A percentile compares a stretch with the other conserved stretches of the same genome.
Evolutionary conservation across 2,888 invertebrate genomes (phyloP).

Genomic region (Acheta domesticus): DNA sequence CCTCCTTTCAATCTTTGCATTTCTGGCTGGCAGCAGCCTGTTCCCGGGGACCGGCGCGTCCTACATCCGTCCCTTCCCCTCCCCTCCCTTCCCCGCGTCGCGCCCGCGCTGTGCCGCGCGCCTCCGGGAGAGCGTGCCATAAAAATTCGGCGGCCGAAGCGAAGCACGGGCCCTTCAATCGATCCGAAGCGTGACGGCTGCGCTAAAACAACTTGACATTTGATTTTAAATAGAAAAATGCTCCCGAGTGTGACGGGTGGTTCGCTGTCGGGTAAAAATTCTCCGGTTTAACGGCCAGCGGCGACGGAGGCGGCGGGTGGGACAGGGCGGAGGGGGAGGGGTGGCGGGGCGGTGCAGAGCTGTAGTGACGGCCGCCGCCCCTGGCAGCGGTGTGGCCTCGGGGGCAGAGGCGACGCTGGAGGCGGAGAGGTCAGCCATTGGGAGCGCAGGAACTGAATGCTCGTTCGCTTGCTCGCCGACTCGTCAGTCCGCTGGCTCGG

Average conservation of each 20-base stretch:
- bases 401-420: no score
- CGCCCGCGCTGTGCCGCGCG: not conserved
- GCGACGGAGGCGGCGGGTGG: not conserved
- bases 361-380: no score
- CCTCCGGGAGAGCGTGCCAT: not conserved
- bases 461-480: no score
- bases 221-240: conserved; percentile 18
- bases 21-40: no score
- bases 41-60: no score
- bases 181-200: conserved; percentile 9
- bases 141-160: not conserved
- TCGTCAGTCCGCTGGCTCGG: no score
- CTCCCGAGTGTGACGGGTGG: conserved; percentile 8
- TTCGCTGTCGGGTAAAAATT: conserved; percentile 4
- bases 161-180: not conserved
- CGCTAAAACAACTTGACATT: conserved; percentile 1
- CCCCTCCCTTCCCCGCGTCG: not conserved
- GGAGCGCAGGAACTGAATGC: no score
- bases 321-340: not conserved
- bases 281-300: not conserved
- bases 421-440: no score
- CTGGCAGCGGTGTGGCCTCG: no score
- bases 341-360: no score
- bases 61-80: no score
- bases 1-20: no score